Conservation (phyloP, 2,797 vertebrate genomes). For the Liparis tanakae region DNA sequence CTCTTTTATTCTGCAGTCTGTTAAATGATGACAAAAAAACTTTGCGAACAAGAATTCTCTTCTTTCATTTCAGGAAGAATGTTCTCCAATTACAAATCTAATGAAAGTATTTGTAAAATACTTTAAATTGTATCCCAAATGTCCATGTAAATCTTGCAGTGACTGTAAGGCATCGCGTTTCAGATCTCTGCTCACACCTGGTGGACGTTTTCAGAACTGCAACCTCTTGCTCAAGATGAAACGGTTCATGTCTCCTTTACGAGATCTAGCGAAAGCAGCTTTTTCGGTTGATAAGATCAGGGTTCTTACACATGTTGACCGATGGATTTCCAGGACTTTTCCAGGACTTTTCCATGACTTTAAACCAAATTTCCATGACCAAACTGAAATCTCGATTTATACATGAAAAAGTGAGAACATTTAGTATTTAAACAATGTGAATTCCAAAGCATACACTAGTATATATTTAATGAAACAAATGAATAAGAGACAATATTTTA, state of each 20-base stretch:
- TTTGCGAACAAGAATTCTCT: background rate
- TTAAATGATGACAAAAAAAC: background rate
- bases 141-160: background rate
- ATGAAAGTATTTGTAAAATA: background rate
- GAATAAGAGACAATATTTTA: no score
- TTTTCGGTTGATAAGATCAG: background rate
- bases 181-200: constrained; percentile 70
- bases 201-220: constrained; percentile 65
- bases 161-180: background rate
- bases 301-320: no score
- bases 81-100: fast-evolving
- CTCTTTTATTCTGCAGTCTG: constrained; percentile 17
- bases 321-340: no score
- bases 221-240: background rate
- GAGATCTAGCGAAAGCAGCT: background rate
- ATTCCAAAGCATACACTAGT: no score
- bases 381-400: no score
- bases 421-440: no score
- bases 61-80: background rate
- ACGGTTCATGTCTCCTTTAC: background rate
- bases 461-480: no score
- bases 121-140: no score
- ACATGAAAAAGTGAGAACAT: no score
- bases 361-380: no score
- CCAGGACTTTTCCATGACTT: no score